Evolutionary conservation across 2,888 invertebrate species (phyloP).

Genomic region (Apodemia hepburni): DNA sequence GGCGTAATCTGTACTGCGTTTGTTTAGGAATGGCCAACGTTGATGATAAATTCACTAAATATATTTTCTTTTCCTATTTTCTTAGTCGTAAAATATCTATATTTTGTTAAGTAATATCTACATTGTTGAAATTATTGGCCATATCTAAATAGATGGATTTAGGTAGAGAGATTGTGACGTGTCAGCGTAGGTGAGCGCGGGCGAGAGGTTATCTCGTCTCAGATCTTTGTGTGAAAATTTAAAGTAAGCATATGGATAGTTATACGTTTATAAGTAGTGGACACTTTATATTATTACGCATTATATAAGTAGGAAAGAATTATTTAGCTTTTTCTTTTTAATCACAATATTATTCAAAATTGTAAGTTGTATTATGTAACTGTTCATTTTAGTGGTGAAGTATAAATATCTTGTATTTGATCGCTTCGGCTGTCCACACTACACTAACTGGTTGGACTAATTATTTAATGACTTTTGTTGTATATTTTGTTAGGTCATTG

Average conservation of each 20-base stretch:
- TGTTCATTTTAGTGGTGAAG: slow-evolving; percentile 70
- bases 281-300: slow-evolving; percentile 80
- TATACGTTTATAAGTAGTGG: slow-evolving; percentile 78
- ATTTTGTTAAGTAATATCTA: slow-evolving; percentile 14
- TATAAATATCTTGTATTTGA: slow-evolving; percentile 52
- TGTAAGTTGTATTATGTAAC: slow-evolving; percentile 77
- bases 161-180: slow-evolving; percentile 62
- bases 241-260: slow-evolving; percentile 73
- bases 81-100: slow-evolving; percentile 15
- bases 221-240: slow-evolving; percentile 72
- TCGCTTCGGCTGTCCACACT: slow-evolving; percentile 59
- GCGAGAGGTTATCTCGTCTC: slow-evolving; percentile 27
- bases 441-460: slow-evolving; percentile 72
- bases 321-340: slow-evolving; percentile 75
- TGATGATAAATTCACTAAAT: slow-evolving; percentile 10
- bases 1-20: slow-evolving; percentile 55
- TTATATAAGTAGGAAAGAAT: slow-evolving; percentile 75
- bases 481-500: slow-evolving; percentile 81
- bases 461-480: slow-evolving; percentile 81
- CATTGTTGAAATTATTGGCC: slow-evolving; percentile 9
- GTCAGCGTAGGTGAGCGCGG: slow-evolving; percentile 43
- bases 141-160: slow-evolving; percentile 25
- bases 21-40: slow-evolving; percentile 13
- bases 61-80: slow-evolving; percentile 15
- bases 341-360: slow-evolving; percentile 79